These are phyloP conservation scores for Sarcophaga caerulescens DNA, from an alignment of 2,888 invertebrate genomes.

Conservation along the genomic window DNA sequence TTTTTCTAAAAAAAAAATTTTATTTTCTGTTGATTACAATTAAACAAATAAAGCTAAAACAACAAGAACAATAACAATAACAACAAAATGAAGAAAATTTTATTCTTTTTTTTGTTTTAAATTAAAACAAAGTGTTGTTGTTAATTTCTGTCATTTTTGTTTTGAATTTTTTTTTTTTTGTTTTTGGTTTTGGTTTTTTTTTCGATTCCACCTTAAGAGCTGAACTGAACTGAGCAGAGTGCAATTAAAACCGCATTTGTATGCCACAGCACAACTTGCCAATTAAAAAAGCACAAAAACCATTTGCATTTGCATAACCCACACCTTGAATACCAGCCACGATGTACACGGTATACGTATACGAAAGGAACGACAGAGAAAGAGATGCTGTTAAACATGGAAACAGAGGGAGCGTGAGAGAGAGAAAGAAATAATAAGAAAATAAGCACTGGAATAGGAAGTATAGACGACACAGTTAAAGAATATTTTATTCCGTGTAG, in stretches of 20 bases:
- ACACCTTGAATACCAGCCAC: conserved; percentile 49
- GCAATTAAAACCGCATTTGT: conserved; percentile 71
- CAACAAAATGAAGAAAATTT: conserved; percentile 9
- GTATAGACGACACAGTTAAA: too few species aligned
- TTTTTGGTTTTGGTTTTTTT: neutral
- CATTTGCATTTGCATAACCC: conserved; percentile 65
- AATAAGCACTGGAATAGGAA: neutral
- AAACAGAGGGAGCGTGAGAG: too few species aligned
- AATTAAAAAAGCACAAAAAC: conserved; percentile 69
- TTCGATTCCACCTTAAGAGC: conserved; percentile 55
- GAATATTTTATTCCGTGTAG: neutral
- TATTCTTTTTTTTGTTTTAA: conserved; percentile 14
- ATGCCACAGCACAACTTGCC: conserved; percentile 70
- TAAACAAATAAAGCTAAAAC: conserved; percentile 26
- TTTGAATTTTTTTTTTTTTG: neutral
- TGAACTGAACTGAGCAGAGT: neutral
- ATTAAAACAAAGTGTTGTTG: neutral
- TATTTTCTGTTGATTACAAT: conserved; percentile 29
- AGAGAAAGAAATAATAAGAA: too few species aligned
- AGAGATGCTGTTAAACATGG: too few species aligned
- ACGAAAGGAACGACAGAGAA: too few species aligned
- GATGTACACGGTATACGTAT: neutral
- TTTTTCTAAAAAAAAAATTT: conserved; percentile 11
- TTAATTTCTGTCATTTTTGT: too few species aligned
- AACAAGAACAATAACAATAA: too few species aligned